Evolutionary conservation across 2,113 vertebrate genomes (phyloP).

Genomic region (Mesitornis unicolor): DNA sequence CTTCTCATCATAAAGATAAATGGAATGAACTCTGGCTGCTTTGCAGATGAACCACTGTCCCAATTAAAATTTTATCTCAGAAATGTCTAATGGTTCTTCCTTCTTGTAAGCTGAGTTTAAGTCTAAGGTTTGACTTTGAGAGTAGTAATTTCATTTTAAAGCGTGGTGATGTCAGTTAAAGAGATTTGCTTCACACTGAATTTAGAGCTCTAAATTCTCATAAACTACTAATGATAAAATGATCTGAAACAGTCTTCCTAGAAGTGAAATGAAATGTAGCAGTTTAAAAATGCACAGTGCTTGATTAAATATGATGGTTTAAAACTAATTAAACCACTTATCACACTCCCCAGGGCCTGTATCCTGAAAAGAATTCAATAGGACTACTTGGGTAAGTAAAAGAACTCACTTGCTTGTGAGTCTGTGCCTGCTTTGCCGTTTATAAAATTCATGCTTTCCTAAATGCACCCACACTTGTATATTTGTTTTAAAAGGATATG

Average conservation of each 20-base stretch:
- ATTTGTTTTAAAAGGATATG: background rate
- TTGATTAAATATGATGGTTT: slow-evolving; percentile 42
- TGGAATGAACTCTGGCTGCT: background rate
- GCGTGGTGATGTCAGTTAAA: background rate
- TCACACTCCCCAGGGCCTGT: background rate
- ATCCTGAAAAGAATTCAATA: background rate
- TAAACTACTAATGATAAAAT: background rate
- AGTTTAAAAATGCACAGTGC: background rate
- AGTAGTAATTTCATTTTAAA: background rate
- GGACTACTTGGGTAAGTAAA: background rate
- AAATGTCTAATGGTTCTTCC: background rate
- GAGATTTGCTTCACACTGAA: slow-evolving; percentile 31
- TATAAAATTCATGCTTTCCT: background rate
- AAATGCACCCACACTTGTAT: background rate
- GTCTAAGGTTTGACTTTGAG: background rate
- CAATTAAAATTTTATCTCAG: slow-evolving; percentile 11
- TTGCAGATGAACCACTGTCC: background rate
- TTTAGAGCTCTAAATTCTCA: background rate
- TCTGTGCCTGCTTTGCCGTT: background rate
- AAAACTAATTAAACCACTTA: slow-evolving; percentile 57
- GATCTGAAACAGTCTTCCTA: slow-evolving; percentile 9
- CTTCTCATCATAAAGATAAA: background rate
- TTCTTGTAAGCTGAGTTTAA: background rate
- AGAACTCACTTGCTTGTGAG: background rate
- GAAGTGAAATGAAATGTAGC: background rate